Percentiles rank a stretch among this genome's conserved stretches.
Evolutionary conservation across 2,113 vertebrate species (phyloP).

Genomic region (Megaceryle maxima): DNA sequence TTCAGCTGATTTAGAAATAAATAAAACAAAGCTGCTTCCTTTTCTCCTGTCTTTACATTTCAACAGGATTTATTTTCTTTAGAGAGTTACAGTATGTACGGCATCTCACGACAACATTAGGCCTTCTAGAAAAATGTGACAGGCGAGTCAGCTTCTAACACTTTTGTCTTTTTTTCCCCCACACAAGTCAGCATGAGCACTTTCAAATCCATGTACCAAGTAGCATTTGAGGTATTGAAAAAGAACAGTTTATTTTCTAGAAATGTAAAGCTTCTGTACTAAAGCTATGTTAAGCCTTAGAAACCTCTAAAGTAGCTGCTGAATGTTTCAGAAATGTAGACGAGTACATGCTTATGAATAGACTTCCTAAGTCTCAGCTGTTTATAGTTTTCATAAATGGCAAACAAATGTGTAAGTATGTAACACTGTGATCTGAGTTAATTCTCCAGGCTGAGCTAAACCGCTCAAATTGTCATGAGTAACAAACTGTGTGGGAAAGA

Average conservation of each 20-base stretch:
- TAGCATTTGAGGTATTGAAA: background rate
- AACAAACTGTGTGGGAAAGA: background rate
- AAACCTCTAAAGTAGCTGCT: background rate
- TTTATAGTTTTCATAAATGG: background rate
- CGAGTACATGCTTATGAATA: background rate
- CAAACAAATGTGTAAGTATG: conserved; percentile 5
- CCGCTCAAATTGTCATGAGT: background rate
- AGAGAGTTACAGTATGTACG: background rate
- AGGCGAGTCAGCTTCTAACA: background rate
- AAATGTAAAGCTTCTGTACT: background rate
- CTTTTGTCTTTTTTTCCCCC: background rate
- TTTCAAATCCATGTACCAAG: background rate
- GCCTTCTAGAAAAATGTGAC: background rate
- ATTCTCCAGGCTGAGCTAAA: background rate
- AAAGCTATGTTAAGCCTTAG: background rate
- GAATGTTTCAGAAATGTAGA: background rate
- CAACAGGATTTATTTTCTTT: background rate
- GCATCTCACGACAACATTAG: background rate
- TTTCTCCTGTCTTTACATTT: background rate
- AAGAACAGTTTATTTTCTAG: background rate
- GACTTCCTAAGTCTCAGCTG: background rate
- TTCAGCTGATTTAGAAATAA: background rate
- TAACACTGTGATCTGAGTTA: background rate
- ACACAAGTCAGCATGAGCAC: background rate
- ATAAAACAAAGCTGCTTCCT: background rate